These are phyloP conservation scores for Ferdinandea cuprea DNA, from an alignment of 2,888 invertebrate genomes.

Conservation along the genomic window DNA sequence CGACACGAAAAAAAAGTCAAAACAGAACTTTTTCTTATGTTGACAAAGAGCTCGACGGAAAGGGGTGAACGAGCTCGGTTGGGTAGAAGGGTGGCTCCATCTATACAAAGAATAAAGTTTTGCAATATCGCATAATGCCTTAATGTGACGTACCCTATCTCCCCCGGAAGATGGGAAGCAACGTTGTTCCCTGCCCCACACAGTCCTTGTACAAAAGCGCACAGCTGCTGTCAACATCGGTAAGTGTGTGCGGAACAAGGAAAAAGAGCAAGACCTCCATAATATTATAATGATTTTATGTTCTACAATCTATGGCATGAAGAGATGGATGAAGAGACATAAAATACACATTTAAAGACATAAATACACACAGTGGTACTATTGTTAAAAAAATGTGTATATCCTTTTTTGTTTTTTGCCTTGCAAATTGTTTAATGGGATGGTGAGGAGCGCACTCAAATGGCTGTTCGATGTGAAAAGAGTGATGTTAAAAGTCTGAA, in stretches of 20 bases:
- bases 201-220: constrained; percentile 14
- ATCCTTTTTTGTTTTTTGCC: neutral
- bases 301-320: constrained; percentile 61
- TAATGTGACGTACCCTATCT: constrained; percentile 71
- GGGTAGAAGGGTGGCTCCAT: constrained; percentile 22
- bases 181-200: neutral
- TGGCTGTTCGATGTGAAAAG: neutral
- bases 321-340: constrained; percentile 57
- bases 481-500: too few relatives aligned
- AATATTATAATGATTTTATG: constrained; percentile 66
- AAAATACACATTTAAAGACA: constrained; percentile 64
- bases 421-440: neutral
- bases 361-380: constrained; percentile 47
- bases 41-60: constrained; percentile 50
- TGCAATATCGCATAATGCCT: constrained; percentile 72
- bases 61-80: constrained; percentile 20
- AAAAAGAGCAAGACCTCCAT: constrained; percentile 53
- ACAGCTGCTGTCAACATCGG: constrained; percentile 66
- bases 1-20: constrained; percentile 26
- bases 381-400: constrained; percentile 17
- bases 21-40: constrained; percentile 60
- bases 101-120: constrained; percentile 60
- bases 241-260: constrained; percentile 51
- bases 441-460: neutral
- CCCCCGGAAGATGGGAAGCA: constrained; percentile 3